These are phyloP conservation scores for Arothron firmamentum DNA, from an alignment of 2,113 vertebrate species.

Conservation along the genomic window DNA sequence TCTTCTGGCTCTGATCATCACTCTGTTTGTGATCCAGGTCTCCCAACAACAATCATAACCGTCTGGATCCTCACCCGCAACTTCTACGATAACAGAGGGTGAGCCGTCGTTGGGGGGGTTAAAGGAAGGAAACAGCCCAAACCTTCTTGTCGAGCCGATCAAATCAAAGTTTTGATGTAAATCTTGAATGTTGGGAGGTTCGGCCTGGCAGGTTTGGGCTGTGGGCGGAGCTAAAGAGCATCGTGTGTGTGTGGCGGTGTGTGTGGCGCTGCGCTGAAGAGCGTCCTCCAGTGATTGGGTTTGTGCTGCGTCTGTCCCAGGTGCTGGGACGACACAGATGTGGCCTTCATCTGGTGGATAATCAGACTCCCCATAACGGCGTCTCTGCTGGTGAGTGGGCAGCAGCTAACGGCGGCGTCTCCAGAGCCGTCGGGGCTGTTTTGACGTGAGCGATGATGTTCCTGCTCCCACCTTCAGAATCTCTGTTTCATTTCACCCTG, in stretches of 20 bases:
- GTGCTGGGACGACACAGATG: conserved; percentile 78
- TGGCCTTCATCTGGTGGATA: conserved; percentile 75
- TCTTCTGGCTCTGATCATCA: not conserved
- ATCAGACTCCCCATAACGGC: conserved; percentile 75
- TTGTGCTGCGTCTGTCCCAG: conserved; percentile 45
- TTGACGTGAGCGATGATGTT: too few relatives aligned
- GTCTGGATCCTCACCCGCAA: conserved; percentile 71
- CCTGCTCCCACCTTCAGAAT: too few relatives aligned
- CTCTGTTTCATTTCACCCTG: too few relatives aligned
- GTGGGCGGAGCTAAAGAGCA: not conserved
- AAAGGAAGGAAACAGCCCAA: too few relatives aligned
- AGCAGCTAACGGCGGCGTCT: not conserved
- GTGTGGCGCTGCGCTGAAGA: not conserved
- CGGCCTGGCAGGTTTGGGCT: too few relatives aligned
- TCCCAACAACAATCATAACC: conserved; percentile 66
- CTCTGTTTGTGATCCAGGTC: conserved; percentile 51
- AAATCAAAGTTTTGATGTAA: not conserved
- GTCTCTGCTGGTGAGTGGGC: conserved; percentile 72
- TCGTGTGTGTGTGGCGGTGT: too few relatives aligned
- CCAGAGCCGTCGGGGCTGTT: too few relatives aligned
- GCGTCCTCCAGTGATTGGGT: not conserved
- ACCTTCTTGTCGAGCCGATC: too few relatives aligned
- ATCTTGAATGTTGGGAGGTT: too few relatives aligned
- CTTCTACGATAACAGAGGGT: conserved; percentile 72
- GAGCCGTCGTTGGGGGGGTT: conserved; percentile 15